Evolutionary conservation across 1,140 invertebrate genomes (phyloP).

Genomic region (Nomia melanderi): DNA sequence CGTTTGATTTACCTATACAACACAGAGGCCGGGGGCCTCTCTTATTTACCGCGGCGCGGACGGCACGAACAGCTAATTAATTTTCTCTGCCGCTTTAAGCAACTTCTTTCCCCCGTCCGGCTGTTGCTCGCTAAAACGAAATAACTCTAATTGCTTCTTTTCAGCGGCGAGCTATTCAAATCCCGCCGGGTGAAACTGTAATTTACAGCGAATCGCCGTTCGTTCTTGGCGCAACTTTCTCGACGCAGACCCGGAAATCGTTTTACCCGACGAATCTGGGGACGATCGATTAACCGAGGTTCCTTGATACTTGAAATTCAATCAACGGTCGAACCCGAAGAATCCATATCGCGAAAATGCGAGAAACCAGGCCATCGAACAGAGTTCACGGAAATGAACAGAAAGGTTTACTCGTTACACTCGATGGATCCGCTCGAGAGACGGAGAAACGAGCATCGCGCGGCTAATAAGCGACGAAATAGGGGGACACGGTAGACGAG

Average conservation of each 20-base stretch:
- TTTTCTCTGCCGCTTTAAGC: not conserved
- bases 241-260: not conserved
- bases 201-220: slow-evolving; percentile 2
- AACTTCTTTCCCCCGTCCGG: not conserved
- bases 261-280: not conserved
- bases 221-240: slow-evolving; percentile 7
- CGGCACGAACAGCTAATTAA: slow-evolving; percentile 19
- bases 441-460: no score
- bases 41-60: not conserved
- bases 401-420: no score
- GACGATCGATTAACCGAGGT: not conserved
- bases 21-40: not conserved
- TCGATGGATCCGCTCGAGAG: no score
- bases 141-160: slow-evolving; percentile 40
- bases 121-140: slow-evolving; percentile 11
- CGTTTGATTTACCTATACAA: slow-evolving; percentile 2
- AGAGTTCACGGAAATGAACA: no score
- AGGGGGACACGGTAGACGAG: no score
- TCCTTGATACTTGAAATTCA: not conserved
- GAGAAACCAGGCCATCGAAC: no score
- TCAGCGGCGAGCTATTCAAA: not conserved
- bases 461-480: no score
- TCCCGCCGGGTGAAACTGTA: slow-evolving; percentile 10
- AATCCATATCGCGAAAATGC: no score
- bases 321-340: no score